These are phyloP conservation scores for Argyrosomus japonicus DNA, from an alignment of 2,113 vertebrate genomes.

Conservation along the genomic window DNA sequence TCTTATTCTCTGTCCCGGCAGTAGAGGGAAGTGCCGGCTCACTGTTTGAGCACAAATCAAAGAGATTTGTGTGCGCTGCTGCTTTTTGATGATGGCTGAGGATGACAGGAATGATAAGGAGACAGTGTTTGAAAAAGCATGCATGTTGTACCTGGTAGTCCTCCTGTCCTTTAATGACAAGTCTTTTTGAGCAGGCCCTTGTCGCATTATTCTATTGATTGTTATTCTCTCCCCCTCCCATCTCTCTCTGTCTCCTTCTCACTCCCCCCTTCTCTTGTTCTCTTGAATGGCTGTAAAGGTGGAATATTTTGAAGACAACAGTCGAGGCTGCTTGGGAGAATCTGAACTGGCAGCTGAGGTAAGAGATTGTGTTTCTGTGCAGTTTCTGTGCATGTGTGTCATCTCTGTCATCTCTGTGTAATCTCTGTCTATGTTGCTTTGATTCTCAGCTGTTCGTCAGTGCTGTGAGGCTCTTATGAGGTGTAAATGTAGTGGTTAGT, in stretches of 20 bases:
- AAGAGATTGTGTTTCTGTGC: constrained; percentile 65
- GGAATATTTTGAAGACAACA: constrained; percentile 80
- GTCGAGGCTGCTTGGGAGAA: constrained; percentile 61
- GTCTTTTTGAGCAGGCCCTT: constrained; percentile 62
- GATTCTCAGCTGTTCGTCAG: constrained; percentile 37
- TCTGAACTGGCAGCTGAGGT: constrained; percentile 81
- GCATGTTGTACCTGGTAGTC: constrained; percentile 1
- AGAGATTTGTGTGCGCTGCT: constrained; percentile 12
- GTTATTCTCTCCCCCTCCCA: constrained; percentile 70
- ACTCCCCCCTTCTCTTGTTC: constrained; percentile 33
- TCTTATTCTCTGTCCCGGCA: constrained; percentile 53
- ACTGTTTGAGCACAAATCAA: constrained; percentile 51
- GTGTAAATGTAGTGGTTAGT: constrained; percentile 10
- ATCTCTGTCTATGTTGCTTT: constrained; percentile 14
- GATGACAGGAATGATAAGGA: constrained; percentile 22
- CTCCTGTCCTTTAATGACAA: constrained; percentile 43
- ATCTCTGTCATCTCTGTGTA: constrained; percentile 6
- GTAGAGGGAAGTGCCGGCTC: constrained; percentile 67
- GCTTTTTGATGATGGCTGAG: constrained; percentile 21
- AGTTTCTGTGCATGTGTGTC: constrained; percentile 34
- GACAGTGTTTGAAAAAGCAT: background rate
- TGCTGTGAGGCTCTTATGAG: background rate
- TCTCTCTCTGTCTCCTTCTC: constrained; percentile 34
- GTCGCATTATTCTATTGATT: constrained; percentile 85
- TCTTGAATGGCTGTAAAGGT: constrained; percentile 74